Base-by-base conservation (phyloP, 1,140 invertebrate genomes). In the Leguminivora glycinivorella region DNA sequence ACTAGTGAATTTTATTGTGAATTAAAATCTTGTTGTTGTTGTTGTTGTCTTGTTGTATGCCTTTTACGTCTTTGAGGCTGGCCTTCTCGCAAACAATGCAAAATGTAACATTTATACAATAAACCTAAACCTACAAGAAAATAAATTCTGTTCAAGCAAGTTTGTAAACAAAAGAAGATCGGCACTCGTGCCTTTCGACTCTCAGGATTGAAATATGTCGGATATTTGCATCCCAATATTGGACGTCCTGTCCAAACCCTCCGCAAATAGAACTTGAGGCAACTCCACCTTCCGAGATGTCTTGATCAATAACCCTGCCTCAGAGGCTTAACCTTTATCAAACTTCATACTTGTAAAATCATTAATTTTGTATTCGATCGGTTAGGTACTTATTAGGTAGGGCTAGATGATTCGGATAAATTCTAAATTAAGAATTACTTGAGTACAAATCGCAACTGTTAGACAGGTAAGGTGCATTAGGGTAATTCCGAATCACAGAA, bases 161-260 rank as follows among this genome's bases (percentile, higher is more conserved):
- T n/a, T n/a, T n/a, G 9, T 34, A 31, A 63, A 63, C n/a, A 63
- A 63, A 63, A 31, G n/a, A 1, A 17, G 9, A 63, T 14, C 47
- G n/a, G 26, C 25, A 19, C 12, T 34, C 26, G 58, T 7, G 58
- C 58, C 14, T 31, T 34, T 63, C 58, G 10, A 12, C 58, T 63
- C 25, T n/a, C 58, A 63, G 26, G 58, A 63, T 63, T 63, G 58
- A 63, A 63, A 63, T 63, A 63, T 29, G 58, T 34, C 58, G 25
- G 58, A 63, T 63, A 63, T 63, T 63, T 63, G 58, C 58, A 63
- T 63, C 25, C n/a, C 14, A 63, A 63, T 63, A 63, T 63, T 63
- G 58, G 17, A n/a, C 58, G 58, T 63, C 58, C 58, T 63, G 29
- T 63, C 58, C 58, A 31, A 17, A 63, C 58, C 58, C 58, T 63